Evolutionary conservation across 2,797 vertebrate genomes (phyloP).

Genomic region (Acestrorhynchus altus): DNA sequence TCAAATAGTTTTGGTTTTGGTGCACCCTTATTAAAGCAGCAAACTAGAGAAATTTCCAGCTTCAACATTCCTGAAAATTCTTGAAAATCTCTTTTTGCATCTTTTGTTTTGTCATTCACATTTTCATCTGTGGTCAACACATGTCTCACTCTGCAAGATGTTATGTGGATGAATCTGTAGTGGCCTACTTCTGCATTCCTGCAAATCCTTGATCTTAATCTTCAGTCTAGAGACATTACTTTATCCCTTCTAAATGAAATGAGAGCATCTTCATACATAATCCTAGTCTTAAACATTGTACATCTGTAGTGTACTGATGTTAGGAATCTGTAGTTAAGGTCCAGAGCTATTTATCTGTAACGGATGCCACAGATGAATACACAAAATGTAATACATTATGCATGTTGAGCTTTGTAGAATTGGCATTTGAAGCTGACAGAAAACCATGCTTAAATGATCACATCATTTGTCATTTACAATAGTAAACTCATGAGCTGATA

Average conservation of each 20-base stretch:
- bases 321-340: not conserved
- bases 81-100: not conserved
- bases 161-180: not conserved
- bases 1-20: no score
- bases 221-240: not conserved
- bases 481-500: not conserved
- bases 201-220: constrained; percentile 14
- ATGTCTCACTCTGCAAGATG: not conserved
- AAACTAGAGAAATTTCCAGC: no score
- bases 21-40: no score
- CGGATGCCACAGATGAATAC: not conserved
- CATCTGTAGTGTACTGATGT: not conserved
- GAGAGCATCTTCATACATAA: not conserved
- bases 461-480: not conserved
- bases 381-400: not conserved
- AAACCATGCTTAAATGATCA: not conserved
- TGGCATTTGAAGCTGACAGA: not conserved
- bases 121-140: constrained; percentile 1
- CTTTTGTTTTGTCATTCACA: not conserved
- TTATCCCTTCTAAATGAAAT: constrained; percentile 9
- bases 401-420: not conserved
- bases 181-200: constrained; percentile 9
- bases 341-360: not conserved
- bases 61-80: not conserved
- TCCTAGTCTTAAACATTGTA: not conserved